Evolutionary conservation across 2,113 vertebrate species (phyloP), one percentile per base, ranked within the genome.

Genomic region (Callipepla squamata): DNA sequence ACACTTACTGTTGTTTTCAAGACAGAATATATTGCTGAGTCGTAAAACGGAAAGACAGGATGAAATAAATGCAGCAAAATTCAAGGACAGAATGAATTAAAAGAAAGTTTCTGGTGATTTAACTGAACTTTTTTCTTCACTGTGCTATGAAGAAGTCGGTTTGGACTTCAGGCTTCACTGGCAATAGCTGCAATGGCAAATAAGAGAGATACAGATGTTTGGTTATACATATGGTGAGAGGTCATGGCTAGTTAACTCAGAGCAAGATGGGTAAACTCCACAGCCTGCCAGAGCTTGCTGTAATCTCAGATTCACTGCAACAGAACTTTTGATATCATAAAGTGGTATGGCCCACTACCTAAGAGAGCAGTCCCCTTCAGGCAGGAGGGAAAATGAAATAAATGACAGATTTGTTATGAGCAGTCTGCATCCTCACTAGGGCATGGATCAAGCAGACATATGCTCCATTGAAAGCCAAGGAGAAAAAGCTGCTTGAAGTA

Each of bases 1-100:
- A 93, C 92, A 94, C 96, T 97, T 97, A 93, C 96, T 96, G 94
- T 91, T 96, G 95, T 95, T 96, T 96, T 94, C 96, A 91, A 95
- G 92, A 91, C 45, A 75, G 85, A 86, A 87, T 86, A 97, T 95
- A 96, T 96, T 95, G 96, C 96, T 97, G 95, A 97, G 90, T 95
- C 16, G 92, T 95, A 94, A 93, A 97, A 87, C 68, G 90, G 92
- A 68, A 59, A 87, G 74, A 74, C n/a, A 7, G 79, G 92, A 95
- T 97, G 94, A 95, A 96, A 94, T 63, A 70, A 69, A 75, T 0
- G n/a, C 51, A 48, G 79, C 42, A 51, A 91, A 90, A 80, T 19
- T 68, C 55, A 74, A 94, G 80, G 62, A 38, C 72, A 81, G 75
- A 85, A 92, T 18, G 45, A 91, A 89, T 84, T 88, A 77, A 34